These are phyloP conservation scores for Erebia aethiops DNA, from an alignment of 2,888 invertebrate species.

Conservation along the genomic window DNA sequence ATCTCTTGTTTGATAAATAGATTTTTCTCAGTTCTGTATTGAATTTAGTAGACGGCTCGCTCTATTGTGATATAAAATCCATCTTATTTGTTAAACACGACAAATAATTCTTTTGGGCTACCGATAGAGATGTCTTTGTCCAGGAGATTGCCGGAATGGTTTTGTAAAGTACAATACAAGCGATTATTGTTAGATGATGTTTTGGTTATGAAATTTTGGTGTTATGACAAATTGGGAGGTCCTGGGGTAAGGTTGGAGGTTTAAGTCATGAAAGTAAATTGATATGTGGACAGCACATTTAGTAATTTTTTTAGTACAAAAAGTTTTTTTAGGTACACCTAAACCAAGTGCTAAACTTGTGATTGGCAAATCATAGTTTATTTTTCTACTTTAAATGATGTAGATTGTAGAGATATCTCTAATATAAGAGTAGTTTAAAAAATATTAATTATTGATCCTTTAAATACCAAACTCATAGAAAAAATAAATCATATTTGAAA, in stretches of 20 bases:
- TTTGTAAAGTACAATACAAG: slow-evolving; percentile 67
- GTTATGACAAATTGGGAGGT: slow-evolving; percentile 79
- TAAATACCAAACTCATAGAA: not conserved
- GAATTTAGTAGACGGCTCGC: slow-evolving; percentile 61
- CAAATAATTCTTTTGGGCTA: slow-evolving; percentile 74
- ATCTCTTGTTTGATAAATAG: slow-evolving; percentile 77
- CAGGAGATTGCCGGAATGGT: slow-evolving; percentile 68
- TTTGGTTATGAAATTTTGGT: slow-evolving; percentile 77
- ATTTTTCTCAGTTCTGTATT: slow-evolving; percentile 69
- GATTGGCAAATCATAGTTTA: not conserved
- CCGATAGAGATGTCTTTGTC: slow-evolving; percentile 78
- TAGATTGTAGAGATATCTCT: no score
- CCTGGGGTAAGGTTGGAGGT: slow-evolving; percentile 52
- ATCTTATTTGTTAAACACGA: slow-evolving; percentile 77
- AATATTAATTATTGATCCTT: not conserved
- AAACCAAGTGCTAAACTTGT: not conserved
- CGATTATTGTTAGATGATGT: slow-evolving; percentile 66
- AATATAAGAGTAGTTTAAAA: no score
- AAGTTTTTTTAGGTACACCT: not conserved
- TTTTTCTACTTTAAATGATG: no score
- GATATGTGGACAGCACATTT: not conserved
- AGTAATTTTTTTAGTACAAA: not conserved
- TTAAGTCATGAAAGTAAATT: slow-evolving; percentile 52
- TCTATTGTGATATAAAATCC: slow-evolving; percentile 75
- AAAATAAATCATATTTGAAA: not conserved